Conservation (phyloP, 2,888 invertebrate species). For the Marronus borbonicus region DNA sequence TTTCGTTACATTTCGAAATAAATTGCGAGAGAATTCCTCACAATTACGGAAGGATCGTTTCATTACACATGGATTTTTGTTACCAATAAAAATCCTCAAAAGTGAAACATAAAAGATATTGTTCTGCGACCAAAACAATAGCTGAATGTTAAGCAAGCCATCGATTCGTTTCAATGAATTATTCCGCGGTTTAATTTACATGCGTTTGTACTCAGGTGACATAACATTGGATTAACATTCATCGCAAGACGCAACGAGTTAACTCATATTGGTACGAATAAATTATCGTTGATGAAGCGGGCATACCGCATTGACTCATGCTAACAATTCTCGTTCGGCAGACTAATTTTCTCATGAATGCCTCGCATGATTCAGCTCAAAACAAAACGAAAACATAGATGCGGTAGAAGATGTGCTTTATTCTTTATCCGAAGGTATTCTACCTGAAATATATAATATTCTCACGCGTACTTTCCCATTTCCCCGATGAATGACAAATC, state of each 20-base stretch:
- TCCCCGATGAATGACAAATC: too few species aligned
- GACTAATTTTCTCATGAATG: neutral
- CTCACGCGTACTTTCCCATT: too few species aligned
- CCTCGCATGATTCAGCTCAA: constrained; percentile 2
- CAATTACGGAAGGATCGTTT: too few species aligned
- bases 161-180: constrained; percentile 29
- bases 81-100: neutral
- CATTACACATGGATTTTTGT: too few species aligned
- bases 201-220: constrained; percentile 9
- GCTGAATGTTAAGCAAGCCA: neutral
- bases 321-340: constrained; percentile 21
- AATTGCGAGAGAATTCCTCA: too few species aligned
- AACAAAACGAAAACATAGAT: neutral
- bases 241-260: constrained; percentile 30
- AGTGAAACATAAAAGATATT: neutral
- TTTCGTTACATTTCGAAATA: too few species aligned
- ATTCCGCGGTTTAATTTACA: constrained; percentile 21
- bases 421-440: too few species aligned
- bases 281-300: constrained; percentile 18
- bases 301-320: constrained; percentile 16
- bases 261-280: constrained; percentile 37
- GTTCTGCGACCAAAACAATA: neutral
- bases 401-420: too few species aligned
- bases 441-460: too few species aligned
- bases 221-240: constrained; percentile 34